Conservation (phyloP, 2,888 invertebrate species). For the Platypus cylindrus region DNA sequence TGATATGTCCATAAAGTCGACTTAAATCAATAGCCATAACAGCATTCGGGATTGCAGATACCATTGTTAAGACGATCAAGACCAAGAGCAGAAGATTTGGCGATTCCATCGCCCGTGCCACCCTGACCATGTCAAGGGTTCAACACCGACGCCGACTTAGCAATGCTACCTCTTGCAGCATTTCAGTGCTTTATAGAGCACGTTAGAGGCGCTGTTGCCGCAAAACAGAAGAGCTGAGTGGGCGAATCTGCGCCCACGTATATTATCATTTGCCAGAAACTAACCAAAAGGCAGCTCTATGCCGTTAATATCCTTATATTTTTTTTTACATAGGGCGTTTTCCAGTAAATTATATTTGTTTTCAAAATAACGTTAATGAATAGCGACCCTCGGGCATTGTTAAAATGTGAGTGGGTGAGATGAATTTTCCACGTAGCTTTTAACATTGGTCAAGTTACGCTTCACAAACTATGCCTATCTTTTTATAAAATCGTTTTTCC, state of each 20-base stretch:
- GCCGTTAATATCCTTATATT: no score
- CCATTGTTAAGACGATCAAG: slow-evolving; percentile 42
- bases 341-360: no score
- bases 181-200: slow-evolving; percentile 13
- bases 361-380: no score
- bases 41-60: slow-evolving; percentile 52
- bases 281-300: no score
- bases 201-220: slow-evolving; percentile 14
- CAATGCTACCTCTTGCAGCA: slow-evolving; percentile 14
- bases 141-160: slow-evolving; percentile 16
- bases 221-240: slow-evolving; percentile 6
- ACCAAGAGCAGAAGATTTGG: slow-evolving; percentile 34
- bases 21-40: slow-evolving; percentile 67
- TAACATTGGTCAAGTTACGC: no score
- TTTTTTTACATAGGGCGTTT: no score
- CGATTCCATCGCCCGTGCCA: slow-evolving; percentile 25
- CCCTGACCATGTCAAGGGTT: slow-evolving; percentile 34
- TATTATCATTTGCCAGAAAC: no score
- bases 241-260: slow-evolving; percentile 14
- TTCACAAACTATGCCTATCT: no score
- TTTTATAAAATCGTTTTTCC: no score
- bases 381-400: no score
- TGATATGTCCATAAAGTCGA: slow-evolving; percentile 65
- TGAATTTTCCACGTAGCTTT: no score
- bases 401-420: no score